phyloP scores from a whole-genome alignment of 2,797 vertebrate species.

The Falco novaeseelandiae region DNA sequence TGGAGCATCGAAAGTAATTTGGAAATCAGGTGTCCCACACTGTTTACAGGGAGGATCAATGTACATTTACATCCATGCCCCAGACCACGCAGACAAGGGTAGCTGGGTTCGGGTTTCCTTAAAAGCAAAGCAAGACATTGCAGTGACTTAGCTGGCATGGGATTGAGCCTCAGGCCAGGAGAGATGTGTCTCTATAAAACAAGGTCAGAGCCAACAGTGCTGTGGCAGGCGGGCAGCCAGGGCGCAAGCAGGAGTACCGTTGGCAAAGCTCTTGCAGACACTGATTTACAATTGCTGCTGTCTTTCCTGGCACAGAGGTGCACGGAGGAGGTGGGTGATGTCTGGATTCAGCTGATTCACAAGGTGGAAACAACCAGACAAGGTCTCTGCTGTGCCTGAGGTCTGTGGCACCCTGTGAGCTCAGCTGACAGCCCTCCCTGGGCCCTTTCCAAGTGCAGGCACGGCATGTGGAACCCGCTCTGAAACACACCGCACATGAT shows the following conservation, averaged over 20 bases:
- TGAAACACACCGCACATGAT: rapidly evolving
- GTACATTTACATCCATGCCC: neutral
- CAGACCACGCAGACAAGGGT: neutral
- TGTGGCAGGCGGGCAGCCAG: neutral
- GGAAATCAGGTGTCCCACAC: neutral
- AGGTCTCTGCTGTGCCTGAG: rapidly evolving
- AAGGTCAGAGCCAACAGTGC: neutral
- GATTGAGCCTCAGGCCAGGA: neutral
- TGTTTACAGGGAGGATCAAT: neutral
- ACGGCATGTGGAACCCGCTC: rapidly evolving
- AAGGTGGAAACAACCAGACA: neutral
- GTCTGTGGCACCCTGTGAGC: neutral
- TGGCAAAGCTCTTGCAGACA: neutral
- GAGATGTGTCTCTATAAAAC: neutral
- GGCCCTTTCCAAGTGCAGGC: neutral
- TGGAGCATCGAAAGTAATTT: neutral
- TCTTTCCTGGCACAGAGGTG: neutral
- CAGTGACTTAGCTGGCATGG: neutral
- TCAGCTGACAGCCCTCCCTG: neutral
- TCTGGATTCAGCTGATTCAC: neutral
- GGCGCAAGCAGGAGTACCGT: rapidly evolving
- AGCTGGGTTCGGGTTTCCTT: neutral
- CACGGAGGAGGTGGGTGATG: neutral
- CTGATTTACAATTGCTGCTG: neutral
- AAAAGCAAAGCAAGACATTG: neutral